Percentiles rank a stretch among this genome's conserved stretches.
phyloP scores from a whole-genome alignment of 2,113 vertebrate species.

The Crotalus horridus region DNA sequence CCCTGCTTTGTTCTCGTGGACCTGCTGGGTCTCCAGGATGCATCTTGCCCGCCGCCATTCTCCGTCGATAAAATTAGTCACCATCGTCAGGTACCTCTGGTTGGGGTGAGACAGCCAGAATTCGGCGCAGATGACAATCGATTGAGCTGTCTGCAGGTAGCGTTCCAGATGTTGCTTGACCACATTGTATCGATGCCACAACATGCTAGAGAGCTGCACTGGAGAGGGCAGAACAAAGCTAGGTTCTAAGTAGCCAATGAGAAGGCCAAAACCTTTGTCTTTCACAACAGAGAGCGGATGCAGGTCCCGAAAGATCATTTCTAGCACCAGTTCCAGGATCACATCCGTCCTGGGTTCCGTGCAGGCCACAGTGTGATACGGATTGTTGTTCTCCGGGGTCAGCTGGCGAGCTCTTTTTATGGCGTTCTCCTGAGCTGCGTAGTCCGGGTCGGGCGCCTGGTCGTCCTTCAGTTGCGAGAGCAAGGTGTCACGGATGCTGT shows the following conservation, averaged over 20 bases:
- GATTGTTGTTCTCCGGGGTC: not conserved
- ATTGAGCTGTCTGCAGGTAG: constrained; percentile 51
- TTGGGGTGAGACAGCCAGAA: constrained; percentile 52
- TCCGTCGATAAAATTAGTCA: constrained; percentile 60
- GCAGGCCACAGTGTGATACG: not conserved
- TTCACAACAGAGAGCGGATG: constrained; percentile 67
- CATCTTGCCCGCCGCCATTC: constrained; percentile 64
- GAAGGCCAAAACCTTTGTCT: constrained; percentile 64
- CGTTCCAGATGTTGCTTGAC: constrained; percentile 60
- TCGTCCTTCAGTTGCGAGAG: constrained; percentile 58
- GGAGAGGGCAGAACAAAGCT: constrained; percentile 49
- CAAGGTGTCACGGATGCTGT: constrained; percentile 60
- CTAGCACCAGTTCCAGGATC: constrained; percentile 61
- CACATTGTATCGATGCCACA: constrained; percentile 59
- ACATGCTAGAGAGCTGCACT: constrained; percentile 50
- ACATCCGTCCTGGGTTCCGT: constrained; percentile 32
- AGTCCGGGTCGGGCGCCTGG: constrained; percentile 39
- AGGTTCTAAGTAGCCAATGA: constrained; percentile 66
- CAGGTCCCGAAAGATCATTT: constrained; percentile 67
- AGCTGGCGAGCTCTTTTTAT: constrained; percentile 5
- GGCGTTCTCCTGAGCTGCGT: constrained; percentile 19
- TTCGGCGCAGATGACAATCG: constrained; percentile 55
- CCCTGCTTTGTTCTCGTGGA: constrained; percentile 25
- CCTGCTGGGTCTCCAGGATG: constrained; percentile 52
- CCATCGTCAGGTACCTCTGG: constrained; percentile 53